Conservation (phyloP, 2,113 vertebrate species). For the Pithys albifrons region DNA sequence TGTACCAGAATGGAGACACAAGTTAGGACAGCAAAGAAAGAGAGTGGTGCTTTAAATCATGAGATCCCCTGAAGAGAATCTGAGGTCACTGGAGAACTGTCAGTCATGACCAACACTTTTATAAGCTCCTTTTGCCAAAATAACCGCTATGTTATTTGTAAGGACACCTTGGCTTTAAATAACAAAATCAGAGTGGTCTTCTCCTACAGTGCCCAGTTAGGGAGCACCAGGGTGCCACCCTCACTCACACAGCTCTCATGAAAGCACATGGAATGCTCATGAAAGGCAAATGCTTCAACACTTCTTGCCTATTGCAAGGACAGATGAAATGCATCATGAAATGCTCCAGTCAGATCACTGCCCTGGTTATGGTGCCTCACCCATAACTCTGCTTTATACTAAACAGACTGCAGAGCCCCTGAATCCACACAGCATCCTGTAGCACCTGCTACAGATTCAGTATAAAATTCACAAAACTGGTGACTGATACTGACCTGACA, state of each 20-base stretch:
- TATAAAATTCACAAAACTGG: neutral
- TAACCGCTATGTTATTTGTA: constrained; percentile 7
- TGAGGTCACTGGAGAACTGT: constrained; percentile 58
- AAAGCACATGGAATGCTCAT: neutral
- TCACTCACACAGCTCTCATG: neutral
- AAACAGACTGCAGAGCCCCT: neutral
- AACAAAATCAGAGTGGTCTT: neutral
- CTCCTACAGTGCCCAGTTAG: neutral
- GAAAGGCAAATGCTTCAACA: neutral
- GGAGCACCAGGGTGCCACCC: neutral
- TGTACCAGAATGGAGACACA: neutral
- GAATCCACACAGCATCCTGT: neutral
- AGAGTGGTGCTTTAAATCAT: neutral
- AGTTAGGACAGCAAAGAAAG: constrained; percentile 16
- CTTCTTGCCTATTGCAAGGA: neutral
- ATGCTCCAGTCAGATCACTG: neutral
- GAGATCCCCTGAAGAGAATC: constrained; percentile 30
- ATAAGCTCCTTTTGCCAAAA: constrained; percentile 15
- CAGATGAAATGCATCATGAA: neutral
- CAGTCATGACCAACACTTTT: neutral
- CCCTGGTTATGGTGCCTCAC: neutral
- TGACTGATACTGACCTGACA: neutral
- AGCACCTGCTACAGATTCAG: constrained; percentile 1
- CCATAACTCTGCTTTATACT: neutral
- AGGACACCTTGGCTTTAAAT: constrained; percentile 44